Conservation (phyloP, 2,113 vertebrate genomes). For the Solea senegalensis region DNA sequence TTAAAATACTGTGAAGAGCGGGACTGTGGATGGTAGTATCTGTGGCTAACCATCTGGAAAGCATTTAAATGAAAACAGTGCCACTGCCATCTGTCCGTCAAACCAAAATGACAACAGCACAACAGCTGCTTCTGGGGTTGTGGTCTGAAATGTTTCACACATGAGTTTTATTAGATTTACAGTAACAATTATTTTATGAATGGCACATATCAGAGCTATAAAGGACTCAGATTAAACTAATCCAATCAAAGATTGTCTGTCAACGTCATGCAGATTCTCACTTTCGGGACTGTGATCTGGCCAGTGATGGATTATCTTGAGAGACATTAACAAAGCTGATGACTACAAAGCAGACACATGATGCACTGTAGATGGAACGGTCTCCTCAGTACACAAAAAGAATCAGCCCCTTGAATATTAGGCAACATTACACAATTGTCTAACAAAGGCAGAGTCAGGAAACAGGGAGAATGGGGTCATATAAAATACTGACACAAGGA, state of each 20-base stretch:
- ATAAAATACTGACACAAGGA: no score
- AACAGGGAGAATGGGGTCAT: no score
- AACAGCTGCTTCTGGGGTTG: slow-evolving; percentile 25
- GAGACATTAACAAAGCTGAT: no score
- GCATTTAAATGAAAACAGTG: slow-evolving; percentile 35
- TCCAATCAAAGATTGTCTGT: not conserved
- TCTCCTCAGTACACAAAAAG: no score
- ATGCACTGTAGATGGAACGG: no score
- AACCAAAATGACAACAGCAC: slow-evolving; percentile 23
- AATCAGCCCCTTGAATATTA: no score
- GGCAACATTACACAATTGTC: no score
- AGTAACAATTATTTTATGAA: not conserved
- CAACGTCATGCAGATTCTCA: not conserved
- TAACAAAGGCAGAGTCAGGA: no score
- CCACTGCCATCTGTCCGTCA: slow-evolving; percentile 50
- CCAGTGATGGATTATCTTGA: not conserved
- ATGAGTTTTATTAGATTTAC: not conserved
- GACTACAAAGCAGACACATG: no score
- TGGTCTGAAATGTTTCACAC: not conserved
- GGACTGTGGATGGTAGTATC: slow-evolving; percentile 24
- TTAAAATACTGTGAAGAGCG: slow-evolving; percentile 26
- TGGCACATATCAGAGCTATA: not conserved
- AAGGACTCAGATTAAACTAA: not conserved
- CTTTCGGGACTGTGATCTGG: not conserved
- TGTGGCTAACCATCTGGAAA: slow-evolving; percentile 54